Conservation (phyloP, 2,797 vertebrate genomes). For the Sebastolobus alascanus region DNA sequence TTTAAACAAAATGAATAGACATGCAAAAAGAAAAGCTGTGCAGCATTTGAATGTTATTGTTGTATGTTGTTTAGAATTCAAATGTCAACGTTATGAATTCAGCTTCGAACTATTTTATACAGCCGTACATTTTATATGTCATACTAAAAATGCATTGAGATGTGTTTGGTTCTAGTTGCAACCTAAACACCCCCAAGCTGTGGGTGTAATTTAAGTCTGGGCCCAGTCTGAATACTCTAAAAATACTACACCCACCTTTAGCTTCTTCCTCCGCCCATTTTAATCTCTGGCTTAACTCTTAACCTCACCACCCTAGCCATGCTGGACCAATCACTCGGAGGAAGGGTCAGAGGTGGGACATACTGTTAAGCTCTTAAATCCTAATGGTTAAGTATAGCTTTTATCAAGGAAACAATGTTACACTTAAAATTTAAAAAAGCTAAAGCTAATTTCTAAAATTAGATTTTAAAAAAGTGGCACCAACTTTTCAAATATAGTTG, state of each 20-base stretch:
- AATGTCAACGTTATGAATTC: not conserved
- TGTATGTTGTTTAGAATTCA: no score
- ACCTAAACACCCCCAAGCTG: constrained; percentile 3
- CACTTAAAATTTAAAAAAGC: not conserved
- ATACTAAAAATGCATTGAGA: not conserved
- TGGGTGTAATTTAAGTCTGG: constrained; percentile 11
- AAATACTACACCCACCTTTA: constrained; percentile 58
- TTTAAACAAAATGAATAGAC: not conserved
- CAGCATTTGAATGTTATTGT: not conserved
- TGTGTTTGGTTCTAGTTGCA: not conserved
- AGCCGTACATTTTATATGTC: not conserved
- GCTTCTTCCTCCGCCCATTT: constrained; percentile 37
- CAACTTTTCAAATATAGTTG: not conserved
- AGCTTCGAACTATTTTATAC: not conserved
- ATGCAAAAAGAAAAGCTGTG: not conserved
- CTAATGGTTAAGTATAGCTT: constrained; percentile 23
- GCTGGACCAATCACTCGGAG: constrained; percentile 18
- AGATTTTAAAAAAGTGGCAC: not conserved
- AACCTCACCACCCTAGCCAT: constrained; percentile 29
- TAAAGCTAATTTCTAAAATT: not conserved
- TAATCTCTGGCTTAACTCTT: constrained; percentile 65
- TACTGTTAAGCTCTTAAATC: constrained; percentile 42
- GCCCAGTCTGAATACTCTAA: constrained; percentile 41
- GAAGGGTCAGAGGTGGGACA: constrained; percentile 33
- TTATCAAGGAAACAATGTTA: constrained; percentile 17